Percentiles rank a stretch among this genome's conserved stretches.
Conservation (phyloP, 2,888 invertebrate genomes). For the Phengaris arion region DNA sequence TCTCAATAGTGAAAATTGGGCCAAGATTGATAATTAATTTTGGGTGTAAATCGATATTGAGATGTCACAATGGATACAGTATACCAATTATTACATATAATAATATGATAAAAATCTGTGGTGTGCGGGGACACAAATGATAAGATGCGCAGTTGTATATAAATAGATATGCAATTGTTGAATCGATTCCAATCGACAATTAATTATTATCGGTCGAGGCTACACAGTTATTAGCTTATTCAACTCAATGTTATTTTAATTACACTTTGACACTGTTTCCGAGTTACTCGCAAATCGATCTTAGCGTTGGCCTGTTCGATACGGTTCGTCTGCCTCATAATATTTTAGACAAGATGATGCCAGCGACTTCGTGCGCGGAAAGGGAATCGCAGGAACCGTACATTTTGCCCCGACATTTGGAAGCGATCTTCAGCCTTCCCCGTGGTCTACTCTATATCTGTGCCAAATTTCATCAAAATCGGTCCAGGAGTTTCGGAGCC, state of each 20-base stretch:
- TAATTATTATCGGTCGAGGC: slow-evolving; percentile 9
- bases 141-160: not conserved
- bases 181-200: slow-evolving; percentile 16
- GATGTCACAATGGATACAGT: too few relatives aligned
- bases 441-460: too few relatives aligned
- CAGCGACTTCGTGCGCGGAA: too few relatives aligned
- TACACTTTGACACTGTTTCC: not conserved
- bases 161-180: slow-evolving; percentile 14
- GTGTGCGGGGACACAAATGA: not conserved
- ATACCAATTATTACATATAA: too few relatives aligned
- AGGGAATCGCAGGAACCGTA: too few relatives aligned
- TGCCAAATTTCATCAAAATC: too few relatives aligned
- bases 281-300: not conserved
- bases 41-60: too few relatives aligned
- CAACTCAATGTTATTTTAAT: slow-evolving; percentile 21
- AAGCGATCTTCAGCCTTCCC: too few relatives aligned
- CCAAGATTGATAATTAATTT: too few relatives aligned
- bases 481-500: too few relatives aligned
- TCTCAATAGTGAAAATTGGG: too few relatives aligned
- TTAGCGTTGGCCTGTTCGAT: not conserved
- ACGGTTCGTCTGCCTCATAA: not conserved
- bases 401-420: too few relatives aligned
- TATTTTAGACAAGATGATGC: not conserved
- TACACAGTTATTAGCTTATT: slow-evolving; percentile 10
- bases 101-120: not conserved